Evolutionary conservation across 37 sponge, comb jelly and placozoan species (phyloP).

Genomic region (Cladorhizidae sp.): DNA sequence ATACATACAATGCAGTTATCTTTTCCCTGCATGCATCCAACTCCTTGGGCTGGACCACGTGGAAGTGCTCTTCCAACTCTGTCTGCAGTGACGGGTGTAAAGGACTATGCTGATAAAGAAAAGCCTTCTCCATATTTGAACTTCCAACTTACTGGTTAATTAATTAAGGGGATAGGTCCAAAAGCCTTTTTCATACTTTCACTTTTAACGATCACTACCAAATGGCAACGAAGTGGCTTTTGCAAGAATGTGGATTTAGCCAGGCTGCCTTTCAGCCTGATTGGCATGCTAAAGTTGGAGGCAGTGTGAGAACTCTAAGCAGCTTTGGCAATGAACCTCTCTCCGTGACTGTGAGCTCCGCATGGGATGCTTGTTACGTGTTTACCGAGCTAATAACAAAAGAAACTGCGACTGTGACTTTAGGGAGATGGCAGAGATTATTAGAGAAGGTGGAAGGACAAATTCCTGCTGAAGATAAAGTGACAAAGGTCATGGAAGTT

Average conservation of each 20-base stretch:
- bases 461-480: not conserved
- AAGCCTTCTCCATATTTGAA: constrained; percentile 37
- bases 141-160: not conserved
- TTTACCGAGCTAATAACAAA: not conserved
- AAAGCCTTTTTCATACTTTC: too few species aligned
- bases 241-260: constrained; percentile 35
- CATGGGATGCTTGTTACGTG: constrained; percentile 17
- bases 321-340: not conserved
- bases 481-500: constrained; percentile 7
- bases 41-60: constrained; percentile 38
- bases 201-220: not conserved
- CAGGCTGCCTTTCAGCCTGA: constrained; percentile 1
- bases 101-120: constrained; percentile 50
- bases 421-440: constrained; percentile 11
- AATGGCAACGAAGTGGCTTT: not conserved
- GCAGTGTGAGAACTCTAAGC: not conserved
- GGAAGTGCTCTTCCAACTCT: constrained; percentile 44
- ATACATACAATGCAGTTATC: constrained; percentile 41
- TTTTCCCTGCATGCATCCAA: constrained; percentile 39
- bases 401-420: not conserved
- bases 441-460: not conserved
- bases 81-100: constrained; percentile 34
- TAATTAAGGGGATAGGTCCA: not conserved
- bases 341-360: constrained; percentile 2
- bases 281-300: not conserved